These are phyloP conservation scores for Formica aserva DNA, from an alignment of 2,888 invertebrate species.

Conservation along the genomic window DNA sequence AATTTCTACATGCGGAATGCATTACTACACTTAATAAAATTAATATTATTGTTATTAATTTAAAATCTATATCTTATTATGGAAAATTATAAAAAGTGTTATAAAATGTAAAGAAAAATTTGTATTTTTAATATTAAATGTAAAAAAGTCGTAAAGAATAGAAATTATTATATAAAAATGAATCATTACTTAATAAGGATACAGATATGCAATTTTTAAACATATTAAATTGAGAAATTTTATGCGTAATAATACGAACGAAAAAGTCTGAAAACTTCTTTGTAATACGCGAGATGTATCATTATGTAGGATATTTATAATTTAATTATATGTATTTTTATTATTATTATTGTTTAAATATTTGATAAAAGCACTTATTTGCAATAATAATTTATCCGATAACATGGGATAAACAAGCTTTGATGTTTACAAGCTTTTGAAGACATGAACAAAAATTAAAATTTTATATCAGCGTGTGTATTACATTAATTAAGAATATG, in stretches of 20 bases:
- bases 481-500: not conserved
- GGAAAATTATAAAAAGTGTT: not conserved
- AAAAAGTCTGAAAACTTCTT: not conserved
- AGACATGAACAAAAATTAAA: not conserved
- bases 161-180: not conserved
- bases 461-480: not conserved
- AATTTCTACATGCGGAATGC: not conserved
- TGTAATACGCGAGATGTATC: not conserved
- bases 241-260: not conserved
- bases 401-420: not conserved
- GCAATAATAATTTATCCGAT: not conserved
- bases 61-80: not conserved
- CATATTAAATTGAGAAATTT: not conserved
- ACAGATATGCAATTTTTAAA: not conserved
- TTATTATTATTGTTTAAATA: constrained; percentile 11
- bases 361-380: not conserved
- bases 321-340: not conserved
- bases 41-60: not conserved
- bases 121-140: not conserved
- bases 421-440: not conserved
- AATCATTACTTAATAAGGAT: not conserved
- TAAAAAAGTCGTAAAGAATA: not conserved
- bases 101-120: not conserved
- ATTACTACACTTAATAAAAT: not conserved
- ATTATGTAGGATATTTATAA: not conserved